These are phyloP conservation scores for Rhynchophorus ferrugineus DNA, from an alignment of 1,140 invertebrate species.

Conservation along the genomic window DNA sequence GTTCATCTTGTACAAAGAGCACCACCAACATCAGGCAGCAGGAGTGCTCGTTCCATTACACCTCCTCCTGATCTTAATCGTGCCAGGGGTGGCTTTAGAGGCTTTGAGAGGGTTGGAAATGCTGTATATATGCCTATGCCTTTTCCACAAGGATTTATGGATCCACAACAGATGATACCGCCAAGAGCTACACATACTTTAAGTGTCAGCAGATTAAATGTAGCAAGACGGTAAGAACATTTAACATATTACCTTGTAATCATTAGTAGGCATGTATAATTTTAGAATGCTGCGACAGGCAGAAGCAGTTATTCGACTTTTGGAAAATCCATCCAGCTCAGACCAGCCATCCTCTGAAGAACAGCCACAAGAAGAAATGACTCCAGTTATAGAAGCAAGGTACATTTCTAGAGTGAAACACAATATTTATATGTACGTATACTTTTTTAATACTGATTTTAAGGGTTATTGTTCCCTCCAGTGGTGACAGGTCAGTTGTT, in stretches of 20 bases:
- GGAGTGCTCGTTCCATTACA: slow-evolving; percentile 37
- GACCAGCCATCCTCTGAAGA: slow-evolving; percentile 29
- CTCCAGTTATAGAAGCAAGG: slow-evolving; percentile 39
- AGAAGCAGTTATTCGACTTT: slow-evolving; percentile 29
- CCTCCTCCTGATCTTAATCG: slow-evolving; percentile 36
- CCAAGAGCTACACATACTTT: slow-evolving; percentile 41
- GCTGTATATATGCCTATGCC: slow-evolving; percentile 54
- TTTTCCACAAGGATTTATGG: slow-evolving; percentile 49
- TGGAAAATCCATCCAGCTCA: slow-evolving; percentile 33
- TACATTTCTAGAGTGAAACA: too few species aligned
- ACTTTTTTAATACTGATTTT: neutral
- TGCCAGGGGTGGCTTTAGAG: slow-evolving; percentile 34
- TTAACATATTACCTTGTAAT: neutral
- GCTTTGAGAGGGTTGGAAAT: slow-evolving; percentile 37
- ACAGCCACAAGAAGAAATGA: slow-evolving; percentile 36
- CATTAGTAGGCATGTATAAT: slow-evolving; percentile 6
- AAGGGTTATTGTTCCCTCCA: slow-evolving; percentile 35
- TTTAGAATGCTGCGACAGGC: slow-evolving; percentile 35
- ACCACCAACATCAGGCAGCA: slow-evolving; percentile 48
- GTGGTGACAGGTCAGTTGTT: slow-evolving; percentile 28
- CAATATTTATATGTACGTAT: neutral
- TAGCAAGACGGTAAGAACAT: slow-evolving; percentile 34
- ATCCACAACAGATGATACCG: slow-evolving; percentile 43
- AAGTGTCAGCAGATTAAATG: slow-evolving; percentile 41
- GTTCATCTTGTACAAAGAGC: slow-evolving; percentile 88